Evolutionary conservation across 1,140 invertebrate genomes (phyloP).

Genomic region (Dinoponera quadriceps): DNA sequence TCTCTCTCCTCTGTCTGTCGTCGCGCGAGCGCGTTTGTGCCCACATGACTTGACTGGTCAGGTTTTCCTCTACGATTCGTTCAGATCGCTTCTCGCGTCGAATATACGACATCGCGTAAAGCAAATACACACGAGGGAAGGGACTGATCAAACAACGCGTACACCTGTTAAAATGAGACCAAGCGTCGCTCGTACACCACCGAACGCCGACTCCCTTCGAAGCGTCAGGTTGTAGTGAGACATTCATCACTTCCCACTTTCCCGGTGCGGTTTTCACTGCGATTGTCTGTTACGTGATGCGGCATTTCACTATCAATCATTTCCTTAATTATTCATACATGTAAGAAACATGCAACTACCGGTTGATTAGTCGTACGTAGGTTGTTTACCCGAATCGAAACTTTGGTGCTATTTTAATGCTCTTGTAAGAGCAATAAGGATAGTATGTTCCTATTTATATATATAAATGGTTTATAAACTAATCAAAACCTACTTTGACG

Average conservation of each 20-base stretch:
- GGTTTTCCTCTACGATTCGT: slow-evolving; percentile 69
- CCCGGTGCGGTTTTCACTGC: not conserved
- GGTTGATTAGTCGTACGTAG: not conserved
- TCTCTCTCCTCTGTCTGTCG: slow-evolving; percentile 46
- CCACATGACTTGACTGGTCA: slow-evolving; percentile 71
- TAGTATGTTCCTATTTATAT: too few species aligned
- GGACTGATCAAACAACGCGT: slow-evolving; percentile 73
- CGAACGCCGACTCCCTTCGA: slow-evolving; percentile 54
- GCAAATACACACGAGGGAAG: slow-evolving; percentile 60
- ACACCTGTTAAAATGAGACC: slow-evolving; percentile 78
- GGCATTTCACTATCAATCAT: not conserved
- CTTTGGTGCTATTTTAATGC: too few species aligned
- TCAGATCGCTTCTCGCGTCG: slow-evolving; percentile 51
- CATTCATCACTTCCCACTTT: slow-evolving; percentile 15
- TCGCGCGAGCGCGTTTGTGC: slow-evolving; percentile 71
- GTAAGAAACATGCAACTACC: not conserved
- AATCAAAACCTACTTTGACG: too few species aligned
- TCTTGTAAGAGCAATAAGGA: too few species aligned
- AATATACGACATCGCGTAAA: slow-evolving; percentile 70
- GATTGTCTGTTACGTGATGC: slow-evolving; percentile 9
- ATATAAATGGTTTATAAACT: too few species aligned
- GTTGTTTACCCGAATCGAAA: too few species aligned
- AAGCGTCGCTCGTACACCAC: slow-evolving; percentile 69
- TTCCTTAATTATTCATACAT: not conserved
- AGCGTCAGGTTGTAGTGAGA: slow-evolving; percentile 37